These are phyloP conservation scores for Athalia rosae DNA, from an alignment of 2,888 invertebrate genomes.

Conservation along the genomic window DNA sequence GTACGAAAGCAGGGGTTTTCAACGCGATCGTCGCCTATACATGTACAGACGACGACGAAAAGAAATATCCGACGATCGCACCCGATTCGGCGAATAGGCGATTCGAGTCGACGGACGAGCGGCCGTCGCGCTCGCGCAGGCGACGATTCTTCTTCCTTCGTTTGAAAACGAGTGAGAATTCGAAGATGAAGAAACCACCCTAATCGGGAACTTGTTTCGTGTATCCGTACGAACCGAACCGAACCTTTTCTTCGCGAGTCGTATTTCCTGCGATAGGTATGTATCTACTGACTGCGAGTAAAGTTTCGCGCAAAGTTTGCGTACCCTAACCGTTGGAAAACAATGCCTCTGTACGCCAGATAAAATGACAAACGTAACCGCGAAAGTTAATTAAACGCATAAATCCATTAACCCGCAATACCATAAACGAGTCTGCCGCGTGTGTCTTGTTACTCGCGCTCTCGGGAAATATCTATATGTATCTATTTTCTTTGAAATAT, in stretches of 20 bases:
- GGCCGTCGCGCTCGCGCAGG: too few relatives aligned
- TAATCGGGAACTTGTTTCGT: too few relatives aligned
- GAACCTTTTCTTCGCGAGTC: too few relatives aligned
- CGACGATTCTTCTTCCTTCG: neutral
- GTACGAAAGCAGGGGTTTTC: conserved; percentile 22
- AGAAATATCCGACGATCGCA: neutral
- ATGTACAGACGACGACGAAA: conserved; percentile 6
- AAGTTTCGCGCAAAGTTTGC: conserved; percentile 19
- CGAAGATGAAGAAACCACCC: too few relatives aligned
- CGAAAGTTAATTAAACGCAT: conserved; percentile 72
- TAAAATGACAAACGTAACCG: conserved; percentile 55
- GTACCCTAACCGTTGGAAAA: conserved; percentile 34
- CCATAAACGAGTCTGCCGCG: conserved; percentile 23
- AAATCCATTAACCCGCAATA: conserved; percentile 62
- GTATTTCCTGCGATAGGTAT: too few relatives aligned
- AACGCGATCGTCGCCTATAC: conserved; percentile 24
- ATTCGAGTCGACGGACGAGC: neutral
- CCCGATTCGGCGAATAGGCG: too few relatives aligned
- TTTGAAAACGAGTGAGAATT: too few relatives aligned
- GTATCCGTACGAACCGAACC: too few relatives aligned
- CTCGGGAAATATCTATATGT: neutral
- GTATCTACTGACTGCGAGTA: neutral
- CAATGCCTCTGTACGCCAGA: conserved; percentile 28
- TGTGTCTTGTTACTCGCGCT: neutral
- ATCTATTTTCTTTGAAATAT: too few relatives aligned